Evolutionary conservation across 2,113 vertebrate species (phyloP).

Genomic region (Peromyscus maniculatus): DNA sequence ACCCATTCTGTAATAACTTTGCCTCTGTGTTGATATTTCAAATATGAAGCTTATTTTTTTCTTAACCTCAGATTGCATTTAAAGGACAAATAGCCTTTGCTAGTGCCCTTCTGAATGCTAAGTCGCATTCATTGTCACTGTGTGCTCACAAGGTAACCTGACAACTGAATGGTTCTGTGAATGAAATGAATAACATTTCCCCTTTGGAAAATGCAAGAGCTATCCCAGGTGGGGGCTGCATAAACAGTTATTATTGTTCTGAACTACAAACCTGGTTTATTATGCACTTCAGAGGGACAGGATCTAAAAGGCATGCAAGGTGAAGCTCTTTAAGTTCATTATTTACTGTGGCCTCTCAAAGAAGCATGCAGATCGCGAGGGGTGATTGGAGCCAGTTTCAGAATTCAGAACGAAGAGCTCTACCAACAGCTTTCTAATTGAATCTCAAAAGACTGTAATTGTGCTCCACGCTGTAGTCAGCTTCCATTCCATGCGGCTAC

Average conservation of each 20-base stretch:
- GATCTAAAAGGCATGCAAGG: constrained; percentile 32
- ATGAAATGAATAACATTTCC: constrained; percentile 58
- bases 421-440: constrained; percentile 86
- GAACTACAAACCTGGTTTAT: constrained; percentile 47
- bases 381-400: constrained; percentile 82
- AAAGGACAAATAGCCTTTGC: constrained; percentile 6
- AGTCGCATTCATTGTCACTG: constrained; percentile 22
- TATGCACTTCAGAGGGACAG: constrained; percentile 25
- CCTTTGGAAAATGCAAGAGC: constrained; percentile 5
- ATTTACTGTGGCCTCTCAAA: constrained; percentile 81
- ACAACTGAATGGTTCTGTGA: constrained; percentile 24
- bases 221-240: background rate
- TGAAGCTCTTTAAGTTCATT: constrained; percentile 78
- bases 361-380: constrained; percentile 73
- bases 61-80: constrained; percentile 21
- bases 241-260: constrained; percentile 24
- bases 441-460: constrained; percentile 82
- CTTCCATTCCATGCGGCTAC: constrained; percentile 83
- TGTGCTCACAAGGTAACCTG: background rate
- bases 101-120: constrained; percentile 18
- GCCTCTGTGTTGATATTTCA: background rate
- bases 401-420: constrained; percentile 72
- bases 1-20: background rate
- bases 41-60: constrained; percentile 32
- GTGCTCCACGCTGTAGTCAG: constrained; percentile 80